phyloP scores from a whole-genome alignment of 2,113 vertebrate species.

The Cynocephalus volans region DNA sequence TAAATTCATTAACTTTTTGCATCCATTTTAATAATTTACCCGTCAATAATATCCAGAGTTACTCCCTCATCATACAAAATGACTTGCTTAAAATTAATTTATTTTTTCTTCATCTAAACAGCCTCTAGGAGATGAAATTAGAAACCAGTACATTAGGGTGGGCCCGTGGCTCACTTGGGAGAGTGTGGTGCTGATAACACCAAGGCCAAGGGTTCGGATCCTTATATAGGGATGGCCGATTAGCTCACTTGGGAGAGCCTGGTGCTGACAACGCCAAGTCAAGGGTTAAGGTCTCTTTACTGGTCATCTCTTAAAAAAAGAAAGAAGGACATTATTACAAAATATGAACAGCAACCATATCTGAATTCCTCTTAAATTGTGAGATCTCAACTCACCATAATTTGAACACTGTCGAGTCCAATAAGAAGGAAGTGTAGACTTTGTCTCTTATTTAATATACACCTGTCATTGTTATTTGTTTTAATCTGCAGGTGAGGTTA shows the following conservation, averaged over 20 bases:
- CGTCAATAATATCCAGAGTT: background rate
- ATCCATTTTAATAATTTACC: background rate
- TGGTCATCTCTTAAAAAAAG: too few relatives aligned
- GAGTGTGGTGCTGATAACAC: too few relatives aligned
- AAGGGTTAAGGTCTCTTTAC: too few relatives aligned
- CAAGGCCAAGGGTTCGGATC: too few relatives aligned
- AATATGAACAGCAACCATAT: background rate
- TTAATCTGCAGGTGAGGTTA: background rate
- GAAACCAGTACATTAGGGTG: background rate
- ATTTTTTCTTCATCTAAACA: background rate
- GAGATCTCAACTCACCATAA: background rate
- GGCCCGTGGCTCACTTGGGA: too few relatives aligned
- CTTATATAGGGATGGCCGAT: too few relatives aligned
- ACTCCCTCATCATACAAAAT: background rate
- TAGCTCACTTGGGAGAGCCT: too few relatives aligned
- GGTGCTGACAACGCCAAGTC: too few relatives aligned
- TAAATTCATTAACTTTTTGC: background rate
- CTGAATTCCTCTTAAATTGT: background rate
- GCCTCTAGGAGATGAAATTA: background rate
- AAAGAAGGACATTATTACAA: background rate
- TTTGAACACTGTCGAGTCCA: background rate
- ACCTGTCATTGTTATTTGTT: background rate
- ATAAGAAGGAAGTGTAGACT: too few relatives aligned
- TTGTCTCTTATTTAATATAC: background rate
- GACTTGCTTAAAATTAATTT: background rate